Base-by-base conservation (phyloP, 2,113 vertebrate species). In the Oxyruncus cristatus region DNA sequence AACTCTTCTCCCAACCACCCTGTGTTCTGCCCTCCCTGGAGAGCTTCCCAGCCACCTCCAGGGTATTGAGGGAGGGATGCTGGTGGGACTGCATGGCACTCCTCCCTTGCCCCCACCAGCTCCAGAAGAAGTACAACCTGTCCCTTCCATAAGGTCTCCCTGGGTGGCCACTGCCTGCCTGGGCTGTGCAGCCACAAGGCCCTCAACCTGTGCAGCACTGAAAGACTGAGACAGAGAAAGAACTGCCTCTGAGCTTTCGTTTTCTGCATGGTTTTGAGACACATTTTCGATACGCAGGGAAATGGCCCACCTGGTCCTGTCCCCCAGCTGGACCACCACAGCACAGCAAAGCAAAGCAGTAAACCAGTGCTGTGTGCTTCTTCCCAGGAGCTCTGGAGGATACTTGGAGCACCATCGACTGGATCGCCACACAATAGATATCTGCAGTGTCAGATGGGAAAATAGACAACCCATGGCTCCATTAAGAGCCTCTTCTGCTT, bases 141-240 rank as follows among this genome's bases (percentile, higher is more conserved):
- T 17, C 12, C 16, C 9, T 63, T 80, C 15, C 17, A 24, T 14
- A 68, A 65, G 20, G 59, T 17, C 9, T 50, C 9, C 11, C 14
- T 41, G 19, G 0, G 3, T 6, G 39, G 68, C 17, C 2, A 2
- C 23, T 52, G 14, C 30, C 37, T 65, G 35, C 33, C 44, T 8
- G 4, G 30, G n/a, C 19, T 53, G 16, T 4, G 3, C 0, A 1
- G 28, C 18, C 12, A 0, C 16, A 72, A 75, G 7, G 3, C 6
- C 2, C 42, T 50, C 33, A 30, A 21, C 6, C 14, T 8, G 1
- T 14, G 49, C 49, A 52, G 44, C 0, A 0, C 15, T 39, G 53
- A 70, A 61, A 14, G 35, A 26, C 39, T 80, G 30, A 89, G 53
- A 27, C 6, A 8, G 26, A 80, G 33, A 32, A 50, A 23, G 3